Percentiles rank a stretch among this genome's conserved stretches.
These are phyloP conservation scores for Spodoptera frugiperda DNA, from an alignment of 1,140 invertebrate genomes.

Conservation along the genomic window DNA sequence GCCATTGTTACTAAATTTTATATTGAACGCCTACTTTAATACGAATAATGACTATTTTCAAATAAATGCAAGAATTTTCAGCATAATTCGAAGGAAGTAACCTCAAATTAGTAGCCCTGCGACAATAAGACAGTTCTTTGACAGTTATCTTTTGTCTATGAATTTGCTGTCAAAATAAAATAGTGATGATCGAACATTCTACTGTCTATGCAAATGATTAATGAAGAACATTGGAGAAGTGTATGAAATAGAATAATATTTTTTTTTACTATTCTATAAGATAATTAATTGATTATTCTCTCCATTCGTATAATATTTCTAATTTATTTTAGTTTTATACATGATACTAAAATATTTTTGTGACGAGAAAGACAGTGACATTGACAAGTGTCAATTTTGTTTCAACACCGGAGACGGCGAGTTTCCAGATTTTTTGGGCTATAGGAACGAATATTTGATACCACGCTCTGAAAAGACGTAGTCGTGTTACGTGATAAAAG, in stretches of 20 bases:
- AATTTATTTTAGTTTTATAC: too few species aligned
- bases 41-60: slow-evolving; percentile 28
- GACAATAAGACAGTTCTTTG: neutral
- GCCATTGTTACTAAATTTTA: slow-evolving; percentile 84
- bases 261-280: too few species aligned
- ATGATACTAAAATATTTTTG: too few species aligned
- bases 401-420: slow-evolving; percentile 6
- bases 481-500: slow-evolving; percentile 1
- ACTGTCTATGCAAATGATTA: too few species aligned
- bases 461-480: neutral
- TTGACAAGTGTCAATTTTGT: neutral
- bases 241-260: too few species aligned
- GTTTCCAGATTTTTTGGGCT: too few species aligned
- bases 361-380: too few species aligned
- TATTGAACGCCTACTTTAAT: slow-evolving; percentile 26
- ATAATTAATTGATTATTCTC: too few species aligned
- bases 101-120: slow-evolving; percentile 32
- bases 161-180: neutral
- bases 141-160: neutral
- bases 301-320: too few species aligned
- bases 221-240: too few species aligned
- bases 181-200: too few species aligned
- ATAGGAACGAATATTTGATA: slow-evolving; percentile 22
- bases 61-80: slow-evolving; percentile 46
- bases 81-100: slow-evolving; percentile 46